Base-by-base conservation (phyloP, 2,888 invertebrate genomes). In the Drosophila barbarae region DNA sequence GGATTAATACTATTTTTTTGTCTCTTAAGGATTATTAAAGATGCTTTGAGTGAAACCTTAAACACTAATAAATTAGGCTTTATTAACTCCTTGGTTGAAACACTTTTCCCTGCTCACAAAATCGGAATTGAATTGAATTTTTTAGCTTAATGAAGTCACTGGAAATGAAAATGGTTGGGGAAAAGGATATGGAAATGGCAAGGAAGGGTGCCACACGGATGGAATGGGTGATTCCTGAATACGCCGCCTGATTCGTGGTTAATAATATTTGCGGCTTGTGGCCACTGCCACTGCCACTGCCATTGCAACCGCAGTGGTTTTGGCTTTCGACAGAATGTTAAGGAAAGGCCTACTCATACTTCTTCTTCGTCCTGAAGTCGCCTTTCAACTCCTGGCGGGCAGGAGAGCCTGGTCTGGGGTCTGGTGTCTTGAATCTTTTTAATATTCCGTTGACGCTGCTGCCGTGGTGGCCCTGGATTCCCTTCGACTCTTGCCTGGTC, bases 381-480 rank as follows among this genome's bases (percentile, higher is more conserved):
- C 49, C 70, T 52, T 55, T 55, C 49, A 57, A 60, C 69, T 57
- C 42, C 64, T 64, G 23, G 23, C 21, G 21, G 64, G 65, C 7
- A 13, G 21, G 3, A 21, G 39, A 39, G 39, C 12, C 39, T 39
- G 39, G 28, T 28, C 28, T 28, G 9, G 28, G 13, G 13, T 9
- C 12, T 21, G 6, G 10, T 72, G 42, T 28, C 28, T 44, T 10
- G 18, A 77, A 77, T 70, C 85, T 77, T 86, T 84, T 86, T 86
- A 83, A 84, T 83, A 83, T 86, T 83, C 83, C 51, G 63, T 56
- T 61, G 63, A 58, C 63, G 59, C 63, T 55, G 53, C 49, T 54
- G 30, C 12, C 9, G 41, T 4, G 41, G 41, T 42, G 41, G 42
- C 26, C 42, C 18, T 49, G 32, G 52, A 34, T 18, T 55, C 30